Evolutionary conservation across 2,888 invertebrate genomes (phyloP).

Genomic region (Microlaimidae sp.): DNA sequence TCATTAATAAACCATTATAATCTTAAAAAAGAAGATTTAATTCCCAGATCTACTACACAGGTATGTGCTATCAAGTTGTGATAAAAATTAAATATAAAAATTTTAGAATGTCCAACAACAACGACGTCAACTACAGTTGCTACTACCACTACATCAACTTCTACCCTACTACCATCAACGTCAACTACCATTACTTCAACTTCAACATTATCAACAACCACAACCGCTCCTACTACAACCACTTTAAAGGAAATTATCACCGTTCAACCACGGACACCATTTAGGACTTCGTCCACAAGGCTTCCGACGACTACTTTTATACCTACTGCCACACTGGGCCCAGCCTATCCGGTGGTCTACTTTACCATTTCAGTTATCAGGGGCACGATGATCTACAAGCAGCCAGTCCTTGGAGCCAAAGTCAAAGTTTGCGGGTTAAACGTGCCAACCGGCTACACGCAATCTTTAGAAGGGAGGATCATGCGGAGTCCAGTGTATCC

Average conservation of each 20-base stretch:
- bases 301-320: conserved; percentile 1
- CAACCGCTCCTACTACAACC: not conserved
- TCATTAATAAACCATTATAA: no score
- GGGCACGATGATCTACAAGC: not conserved
- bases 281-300: not conserved
- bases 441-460: conserved; percentile 13
- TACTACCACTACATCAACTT: not conserved
- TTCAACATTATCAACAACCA: not conserved
- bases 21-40: no score
- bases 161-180: not conserved
- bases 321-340: no score
- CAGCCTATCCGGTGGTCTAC: conserved; percentile 3
- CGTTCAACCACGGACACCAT: no score
- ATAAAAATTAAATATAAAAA: no score
- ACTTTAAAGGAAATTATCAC: no score
- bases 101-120: no score
- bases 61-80: no score
- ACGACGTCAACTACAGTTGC: not conserved
- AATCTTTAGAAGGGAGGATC: not conserved
- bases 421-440: conserved; percentile 6
- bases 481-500: conserved; percentile 4
- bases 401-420: not conserved
- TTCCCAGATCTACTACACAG: no score
- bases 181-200: not conserved
- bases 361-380: conserved; percentile 13